A percentile compares a stretch with the other conserved stretches of the same genome.
These are phyloP conservation scores for Ooceraea biroi DNA, from an alignment of 1,140 invertebrate genomes.

Conservation along the genomic window DNA sequence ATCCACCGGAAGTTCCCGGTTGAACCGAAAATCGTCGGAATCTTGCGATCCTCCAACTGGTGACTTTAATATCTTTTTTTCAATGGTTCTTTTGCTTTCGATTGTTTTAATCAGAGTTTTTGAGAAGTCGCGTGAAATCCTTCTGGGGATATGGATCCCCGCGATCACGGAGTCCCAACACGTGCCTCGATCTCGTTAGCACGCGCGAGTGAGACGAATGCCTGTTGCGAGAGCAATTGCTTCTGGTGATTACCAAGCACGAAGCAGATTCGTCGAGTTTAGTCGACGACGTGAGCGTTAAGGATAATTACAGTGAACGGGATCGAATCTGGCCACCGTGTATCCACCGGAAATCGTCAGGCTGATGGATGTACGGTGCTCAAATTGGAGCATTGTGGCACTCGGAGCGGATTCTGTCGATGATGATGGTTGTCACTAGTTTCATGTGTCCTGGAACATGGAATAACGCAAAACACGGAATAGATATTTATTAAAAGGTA, in stretches of 20 bases:
- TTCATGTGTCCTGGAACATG: not conserved
- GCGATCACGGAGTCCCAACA: not conserved
- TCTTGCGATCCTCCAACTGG: not conserved
- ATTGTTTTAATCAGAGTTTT: too few species aligned
- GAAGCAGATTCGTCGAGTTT: slow-evolving; percentile 10
- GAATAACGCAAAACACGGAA: not conserved
- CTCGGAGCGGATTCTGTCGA: not conserved
- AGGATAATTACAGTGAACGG: slow-evolving; percentile 13
- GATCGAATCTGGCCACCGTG: not conserved
- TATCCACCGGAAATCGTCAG: not conserved
- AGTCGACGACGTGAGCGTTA: slow-evolving; percentile 44
- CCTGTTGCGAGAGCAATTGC: too few species aligned
- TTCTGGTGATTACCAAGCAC: slow-evolving; percentile 17
- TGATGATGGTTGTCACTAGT: not conserved
- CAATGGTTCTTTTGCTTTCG: not conserved
- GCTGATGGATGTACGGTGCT: not conserved
- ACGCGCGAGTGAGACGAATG: slow-evolving; percentile 28
- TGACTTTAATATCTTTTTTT: not conserved
- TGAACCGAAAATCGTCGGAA: not conserved
- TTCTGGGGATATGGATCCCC: not conserved
- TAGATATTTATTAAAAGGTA: not conserved
- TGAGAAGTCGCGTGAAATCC: not conserved
- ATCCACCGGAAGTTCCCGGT: not conserved
- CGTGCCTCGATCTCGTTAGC: not conserved
- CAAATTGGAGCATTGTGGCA: not conserved